phyloP scores from a whole-genome alignment of 2,113 vertebrate genomes.

The Oryzias woworae region DNA sequence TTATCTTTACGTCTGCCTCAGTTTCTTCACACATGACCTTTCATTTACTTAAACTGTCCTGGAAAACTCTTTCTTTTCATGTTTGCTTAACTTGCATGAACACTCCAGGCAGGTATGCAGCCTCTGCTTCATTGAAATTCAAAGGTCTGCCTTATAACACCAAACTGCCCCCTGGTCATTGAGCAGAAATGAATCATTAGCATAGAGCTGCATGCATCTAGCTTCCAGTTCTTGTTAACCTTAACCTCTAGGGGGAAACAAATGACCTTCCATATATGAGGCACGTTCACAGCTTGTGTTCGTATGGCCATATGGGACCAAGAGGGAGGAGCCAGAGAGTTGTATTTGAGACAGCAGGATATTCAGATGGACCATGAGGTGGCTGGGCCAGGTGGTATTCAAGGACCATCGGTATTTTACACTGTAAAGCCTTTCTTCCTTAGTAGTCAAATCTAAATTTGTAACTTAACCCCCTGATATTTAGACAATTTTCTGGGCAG shows the following conservation, averaged over 20 bases:
- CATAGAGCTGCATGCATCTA: slow-evolving; percentile 43
- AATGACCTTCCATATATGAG: slow-evolving; percentile 7
- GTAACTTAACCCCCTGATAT: too few species aligned
- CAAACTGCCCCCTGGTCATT: slow-evolving; percentile 43
- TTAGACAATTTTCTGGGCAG: too few species aligned
- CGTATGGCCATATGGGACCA: background rate
- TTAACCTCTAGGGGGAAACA: slow-evolving; percentile 34
- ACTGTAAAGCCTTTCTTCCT: too few species aligned
- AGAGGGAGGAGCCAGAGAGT: background rate
- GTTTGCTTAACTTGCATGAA: slow-evolving; percentile 16
- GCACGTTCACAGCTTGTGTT: slow-evolving; percentile 32
- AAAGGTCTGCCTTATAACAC: slow-evolving; percentile 56
- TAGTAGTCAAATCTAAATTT: too few species aligned
- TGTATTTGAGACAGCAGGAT: background rate
- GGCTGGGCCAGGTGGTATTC: too few species aligned
- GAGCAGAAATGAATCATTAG: slow-evolving; percentile 63
- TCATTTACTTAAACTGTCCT: background rate
- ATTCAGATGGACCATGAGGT: too few species aligned
- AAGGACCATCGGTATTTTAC: too few species aligned
- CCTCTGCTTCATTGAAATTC: slow-evolving; percentile 65
- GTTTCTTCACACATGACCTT: background rate
- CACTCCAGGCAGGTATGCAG: slow-evolving; percentile 13
- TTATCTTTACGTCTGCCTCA: background rate
- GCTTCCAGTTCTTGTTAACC: slow-evolving; percentile 50
- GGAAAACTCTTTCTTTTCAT: slow-evolving; percentile 9